These are phyloP conservation scores for Crenichthys baileyi DNA, from an alignment of 2,797 vertebrate species.

Conservation along the genomic window DNA sequence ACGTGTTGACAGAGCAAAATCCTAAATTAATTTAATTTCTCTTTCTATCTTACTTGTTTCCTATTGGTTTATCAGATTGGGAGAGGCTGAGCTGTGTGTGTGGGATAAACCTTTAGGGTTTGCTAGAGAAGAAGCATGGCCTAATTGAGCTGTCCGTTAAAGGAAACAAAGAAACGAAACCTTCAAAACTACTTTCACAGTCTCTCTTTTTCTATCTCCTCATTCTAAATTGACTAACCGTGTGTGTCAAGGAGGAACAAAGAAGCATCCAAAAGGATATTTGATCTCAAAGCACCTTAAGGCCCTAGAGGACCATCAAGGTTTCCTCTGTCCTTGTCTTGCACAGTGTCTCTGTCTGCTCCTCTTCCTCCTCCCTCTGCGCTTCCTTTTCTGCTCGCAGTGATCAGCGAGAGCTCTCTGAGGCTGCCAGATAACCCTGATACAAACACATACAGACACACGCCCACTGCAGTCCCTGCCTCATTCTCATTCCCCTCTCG, in stretches of 20 bases:
- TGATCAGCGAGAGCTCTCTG: slow-evolving; percentile 53
- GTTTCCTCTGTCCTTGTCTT: slow-evolving; percentile 62
- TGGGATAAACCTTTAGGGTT: slow-evolving; percentile 24
- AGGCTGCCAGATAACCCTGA: slow-evolving; percentile 57
- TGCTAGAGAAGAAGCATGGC: slow-evolving; percentile 6
- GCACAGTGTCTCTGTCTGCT: slow-evolving; percentile 34
- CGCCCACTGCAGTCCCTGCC: slow-evolving; percentile 32
- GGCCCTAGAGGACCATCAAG: slow-evolving; percentile 70
- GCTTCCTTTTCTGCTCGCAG: slow-evolving; percentile 32
- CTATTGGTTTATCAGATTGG: slow-evolving; percentile 1
- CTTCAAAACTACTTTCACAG: slow-evolving; percentile 25
- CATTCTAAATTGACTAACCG: slow-evolving; percentile 55
- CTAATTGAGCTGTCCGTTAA: slow-evolving; percentile 38
- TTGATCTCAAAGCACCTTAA: slow-evolving; percentile 68
- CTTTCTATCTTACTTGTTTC: slow-evolving; percentile 25
- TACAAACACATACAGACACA: slow-evolving; percentile 13
- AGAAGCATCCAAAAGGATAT: slow-evolving; percentile 61
- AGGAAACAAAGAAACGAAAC: slow-evolving; percentile 42
- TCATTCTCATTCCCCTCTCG: slow-evolving; percentile 67
- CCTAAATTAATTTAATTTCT: slow-evolving; percentile 34
- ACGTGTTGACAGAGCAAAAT: slow-evolving; percentile 50
- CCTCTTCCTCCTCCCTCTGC: slow-evolving; percentile 20
- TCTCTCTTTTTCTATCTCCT: slow-evolving; percentile 30
- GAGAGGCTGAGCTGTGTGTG: slow-evolving; percentile 13
- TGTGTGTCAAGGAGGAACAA: slow-evolving; percentile 15